Conservation (phyloP, 30 jellyfish, hydroid and myxozoan genomes). For the Aurelia sp. region DNA sequence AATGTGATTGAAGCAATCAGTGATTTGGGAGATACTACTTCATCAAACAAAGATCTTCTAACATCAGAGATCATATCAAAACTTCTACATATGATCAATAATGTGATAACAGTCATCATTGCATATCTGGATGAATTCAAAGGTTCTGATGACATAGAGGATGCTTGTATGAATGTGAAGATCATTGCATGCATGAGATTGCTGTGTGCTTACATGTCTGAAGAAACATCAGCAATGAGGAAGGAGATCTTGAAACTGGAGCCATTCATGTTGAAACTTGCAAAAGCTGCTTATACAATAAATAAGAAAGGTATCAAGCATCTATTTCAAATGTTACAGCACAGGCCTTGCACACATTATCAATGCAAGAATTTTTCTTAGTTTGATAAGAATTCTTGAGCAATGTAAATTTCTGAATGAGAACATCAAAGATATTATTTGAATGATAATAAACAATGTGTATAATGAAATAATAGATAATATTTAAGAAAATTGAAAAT, state of each 20-base stretch:
- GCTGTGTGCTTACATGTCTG: conserved; percentile 45
- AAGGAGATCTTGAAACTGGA: conserved; percentile 17
- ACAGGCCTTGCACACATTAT: too few species aligned
- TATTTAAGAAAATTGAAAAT: too few species aligned
- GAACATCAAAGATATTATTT: too few species aligned
- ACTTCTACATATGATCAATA: neutral
- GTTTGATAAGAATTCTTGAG: too few species aligned
- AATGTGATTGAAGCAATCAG: conserved; percentile 14
- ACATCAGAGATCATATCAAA: conserved; percentile 5
- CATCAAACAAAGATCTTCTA: neutral
- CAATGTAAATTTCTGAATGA: too few species aligned
- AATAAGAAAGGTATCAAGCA: neutral
- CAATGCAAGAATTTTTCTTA: too few species aligned
- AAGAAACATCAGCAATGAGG: conserved; percentile 52
- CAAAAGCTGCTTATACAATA: conserved; percentile 1
- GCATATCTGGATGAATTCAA: conserved; percentile 11
- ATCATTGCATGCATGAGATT: conserved; percentile 33
- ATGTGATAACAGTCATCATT: neutral
- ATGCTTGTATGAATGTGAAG: conserved; percentile 24
- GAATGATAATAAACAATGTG: too few species aligned
- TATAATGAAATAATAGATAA: too few species aligned
- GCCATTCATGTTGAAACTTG: conserved; percentile 38
- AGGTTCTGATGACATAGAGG: neutral
- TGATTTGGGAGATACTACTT: neutral
- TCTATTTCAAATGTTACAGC: too few species aligned